Evolutionary conservation across 2,888 invertebrate genomes (phyloP).

Genomic region (Nycteola revayana): DNA sequence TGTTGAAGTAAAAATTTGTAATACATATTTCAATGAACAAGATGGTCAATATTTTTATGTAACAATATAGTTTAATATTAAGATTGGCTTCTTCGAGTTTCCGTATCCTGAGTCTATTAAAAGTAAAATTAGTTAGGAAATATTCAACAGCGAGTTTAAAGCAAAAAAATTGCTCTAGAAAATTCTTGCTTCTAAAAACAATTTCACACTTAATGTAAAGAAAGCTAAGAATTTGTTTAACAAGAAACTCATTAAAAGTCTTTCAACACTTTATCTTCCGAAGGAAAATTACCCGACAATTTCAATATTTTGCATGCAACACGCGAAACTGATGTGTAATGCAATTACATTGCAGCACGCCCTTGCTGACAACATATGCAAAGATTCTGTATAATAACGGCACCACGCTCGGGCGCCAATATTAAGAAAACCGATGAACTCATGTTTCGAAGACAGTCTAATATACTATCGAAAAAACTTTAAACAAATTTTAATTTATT

Average conservation of each 20-base stretch:
- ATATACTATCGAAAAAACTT: too few relatives aligned
- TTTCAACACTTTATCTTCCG: conserved; percentile 34
- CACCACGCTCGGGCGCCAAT: conserved; percentile 18
- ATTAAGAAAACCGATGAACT: conserved; percentile 7
- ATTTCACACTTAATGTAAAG: conserved; percentile 9
- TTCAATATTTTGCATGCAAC: conserved; percentile 52
- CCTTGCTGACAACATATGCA: conserved; percentile 26
- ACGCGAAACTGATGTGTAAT: conserved; percentile 39
- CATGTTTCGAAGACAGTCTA: too few relatives aligned
- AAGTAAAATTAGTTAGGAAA: too few relatives aligned
- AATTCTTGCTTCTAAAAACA: conserved; percentile 1
- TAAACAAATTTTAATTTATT: too few relatives aligned
- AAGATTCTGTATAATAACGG: conserved; percentile 25
- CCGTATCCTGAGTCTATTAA: too few relatives aligned
- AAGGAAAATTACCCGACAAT: conserved; percentile 40
- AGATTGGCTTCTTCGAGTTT: too few relatives aligned
- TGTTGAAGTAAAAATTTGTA: conserved; percentile 11
- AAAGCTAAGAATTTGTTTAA: conserved; percentile 23
- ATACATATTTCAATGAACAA: too few relatives aligned
- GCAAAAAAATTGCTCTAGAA: too few relatives aligned
- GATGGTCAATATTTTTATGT: too few relatives aligned
- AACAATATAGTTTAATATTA: too few relatives aligned
- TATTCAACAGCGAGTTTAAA: too few relatives aligned
- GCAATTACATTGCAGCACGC: conserved; percentile 43
- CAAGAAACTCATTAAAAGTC: conserved; percentile 33